Evolutionary conservation across 2,113 vertebrate species (phyloP).

Genomic region (Cyrtonyx montezumae): DNA sequence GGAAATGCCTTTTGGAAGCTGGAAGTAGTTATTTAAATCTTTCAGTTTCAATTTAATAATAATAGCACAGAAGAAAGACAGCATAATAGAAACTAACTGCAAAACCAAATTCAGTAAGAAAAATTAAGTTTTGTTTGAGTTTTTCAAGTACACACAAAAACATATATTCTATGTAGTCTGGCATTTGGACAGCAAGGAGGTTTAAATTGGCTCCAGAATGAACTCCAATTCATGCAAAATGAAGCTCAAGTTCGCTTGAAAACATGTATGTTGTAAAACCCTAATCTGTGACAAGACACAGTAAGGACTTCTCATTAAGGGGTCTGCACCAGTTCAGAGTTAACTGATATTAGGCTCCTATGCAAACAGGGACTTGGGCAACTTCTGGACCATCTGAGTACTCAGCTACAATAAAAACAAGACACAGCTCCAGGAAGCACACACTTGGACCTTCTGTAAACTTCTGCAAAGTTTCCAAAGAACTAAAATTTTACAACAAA

Average conservation of each 20-base stretch:
- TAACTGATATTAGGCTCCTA: rapidly evolving
- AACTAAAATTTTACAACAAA: background rate
- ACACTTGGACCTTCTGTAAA: background rate
- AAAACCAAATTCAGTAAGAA: background rate
- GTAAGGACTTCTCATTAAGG: background rate
- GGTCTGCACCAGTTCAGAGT: background rate
- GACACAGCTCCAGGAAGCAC: background rate
- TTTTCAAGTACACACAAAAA: background rate
- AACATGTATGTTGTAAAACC: background rate
- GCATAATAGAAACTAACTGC: background rate
- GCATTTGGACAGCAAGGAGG: background rate
- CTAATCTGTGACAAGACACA: rapidly evolving
- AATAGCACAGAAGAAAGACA: background rate
- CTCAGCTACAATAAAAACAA: background rate
- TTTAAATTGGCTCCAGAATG: background rate
- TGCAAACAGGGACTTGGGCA: rapidly evolving
- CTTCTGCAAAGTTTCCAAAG: background rate
- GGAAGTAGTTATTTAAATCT: background rate
- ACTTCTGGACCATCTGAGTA: background rate
- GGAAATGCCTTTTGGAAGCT: background rate
- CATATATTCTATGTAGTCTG: background rate
- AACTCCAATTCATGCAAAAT: background rate
- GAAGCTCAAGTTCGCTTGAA: background rate
- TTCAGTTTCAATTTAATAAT: background rate
- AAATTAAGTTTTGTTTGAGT: rapidly evolving